Base-by-base conservation (phyloP, 2,888 invertebrate genomes). In the Nomada fucata region DNA sequence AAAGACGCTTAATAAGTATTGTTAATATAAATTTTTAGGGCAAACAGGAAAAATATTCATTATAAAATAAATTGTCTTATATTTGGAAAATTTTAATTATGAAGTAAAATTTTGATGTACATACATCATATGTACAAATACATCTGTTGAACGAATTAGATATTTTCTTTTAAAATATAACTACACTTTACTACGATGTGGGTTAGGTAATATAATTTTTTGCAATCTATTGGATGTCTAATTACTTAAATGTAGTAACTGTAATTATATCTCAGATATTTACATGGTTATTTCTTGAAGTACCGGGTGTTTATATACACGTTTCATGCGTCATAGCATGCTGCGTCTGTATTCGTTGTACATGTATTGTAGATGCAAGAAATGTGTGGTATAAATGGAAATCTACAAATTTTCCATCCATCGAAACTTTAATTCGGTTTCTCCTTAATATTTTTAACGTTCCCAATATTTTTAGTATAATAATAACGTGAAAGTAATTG, bases 301-400 rank as follows among this genome's bases (percentile, higher is more conserved):
- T 63, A 26, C 52, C 20, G 44, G 23, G 3, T 29, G n/a, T 57
- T 52, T 64, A 50, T 44, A 63, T 63, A 55, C 13, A 55, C 53
- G 9, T 36, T 29, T 55, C 20, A n/a, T 55, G 61, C 75, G 75
- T 69, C 60, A 69, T 20, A 42, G 23, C 44, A 23, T 53, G 11
- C 29, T 63, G 18, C 23, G 20, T 63, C 47, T 59, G 36, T 63
- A 26, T 57, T 13, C 29, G 29, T 23, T 55, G 47, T 42, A 60
- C n/a, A n/a, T 9, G 7, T 3, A 26, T 50, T 36, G 47, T 11
- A 52, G 0, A 26, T 52, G 57, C 55, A 64, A 26, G 42, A 15
- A 68, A 74, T n/a, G 4, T 52, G 15, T 15, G 15, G 15, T 64
- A 50, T 52, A 29, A 70, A 64, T 59, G 47, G 20, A 61, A 44